These are phyloP conservation scores for Dynastes hyllus DNA, from an alignment of 2,888 invertebrate species.

Conservation along the genomic window DNA sequence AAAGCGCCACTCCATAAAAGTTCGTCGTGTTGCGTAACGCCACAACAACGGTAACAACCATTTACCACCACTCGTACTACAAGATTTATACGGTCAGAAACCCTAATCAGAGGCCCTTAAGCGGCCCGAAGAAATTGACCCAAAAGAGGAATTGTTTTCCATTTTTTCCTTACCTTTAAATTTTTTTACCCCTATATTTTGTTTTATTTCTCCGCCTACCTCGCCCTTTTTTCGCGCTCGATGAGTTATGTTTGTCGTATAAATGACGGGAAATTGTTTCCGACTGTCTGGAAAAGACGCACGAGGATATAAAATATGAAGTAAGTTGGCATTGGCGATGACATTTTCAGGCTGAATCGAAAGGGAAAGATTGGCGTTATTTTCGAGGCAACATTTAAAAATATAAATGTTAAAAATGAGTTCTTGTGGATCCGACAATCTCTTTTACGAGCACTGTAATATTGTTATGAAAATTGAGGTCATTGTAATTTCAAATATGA, in stretches of 20 bases:
- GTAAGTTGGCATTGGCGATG: not conserved
- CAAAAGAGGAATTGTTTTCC: slow-evolving; percentile 1
- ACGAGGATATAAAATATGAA: not conserved
- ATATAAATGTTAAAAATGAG: too few relatives aligned
- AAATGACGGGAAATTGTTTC: slow-evolving; percentile 37
- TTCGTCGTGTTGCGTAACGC: slow-evolving; percentile 23
- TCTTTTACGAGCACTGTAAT: too few relatives aligned
- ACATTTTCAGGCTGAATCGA: not conserved
- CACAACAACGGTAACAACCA: slow-evolving; percentile 33
- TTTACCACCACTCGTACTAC: slow-evolving; percentile 2
- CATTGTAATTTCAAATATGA: too few relatives aligned
- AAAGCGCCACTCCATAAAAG: slow-evolving; percentile 36
- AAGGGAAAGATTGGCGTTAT: too few relatives aligned
- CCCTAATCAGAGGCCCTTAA: slow-evolving; percentile 26
- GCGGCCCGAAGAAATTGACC: slow-evolving; percentile 31
- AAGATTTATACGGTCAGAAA: slow-evolving; percentile 35
- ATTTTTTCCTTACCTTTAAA: not conserved
- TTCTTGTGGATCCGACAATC: too few relatives aligned
- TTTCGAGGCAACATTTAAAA: too few relatives aligned
- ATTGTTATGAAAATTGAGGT: too few relatives aligned
- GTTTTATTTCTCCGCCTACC: not conserved
- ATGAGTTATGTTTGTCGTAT: slow-evolving; percentile 10
- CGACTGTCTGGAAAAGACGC: slow-evolving; percentile 17
- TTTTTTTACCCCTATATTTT: slow-evolving; percentile 14
- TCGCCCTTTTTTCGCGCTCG: slow-evolving; percentile 9